phyloP scores from a whole-genome alignment of 2,797 vertebrate genomes.

The Lycodopsis pacificus region DNA sequence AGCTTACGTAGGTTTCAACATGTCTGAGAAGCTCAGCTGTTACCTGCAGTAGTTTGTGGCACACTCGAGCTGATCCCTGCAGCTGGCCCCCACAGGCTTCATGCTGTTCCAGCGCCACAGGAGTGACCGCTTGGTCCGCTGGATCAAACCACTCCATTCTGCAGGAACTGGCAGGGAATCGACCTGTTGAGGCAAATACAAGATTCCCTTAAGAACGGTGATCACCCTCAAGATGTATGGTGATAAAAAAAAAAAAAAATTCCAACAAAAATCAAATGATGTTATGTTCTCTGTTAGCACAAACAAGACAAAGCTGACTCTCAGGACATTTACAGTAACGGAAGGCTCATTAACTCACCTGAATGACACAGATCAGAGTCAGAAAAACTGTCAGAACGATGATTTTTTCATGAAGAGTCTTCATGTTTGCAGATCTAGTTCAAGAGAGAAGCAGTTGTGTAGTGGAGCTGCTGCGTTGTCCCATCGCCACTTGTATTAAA shows the following conservation, averaged over 20 bases:
- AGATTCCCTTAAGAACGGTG: neutral
- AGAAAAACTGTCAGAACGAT: slow-evolving; percentile 65
- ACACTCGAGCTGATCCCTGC: slow-evolving; percentile 81
- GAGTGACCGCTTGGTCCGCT: slow-evolving; percentile 82
- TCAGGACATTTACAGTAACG: neutral
- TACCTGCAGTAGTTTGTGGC: slow-evolving; percentile 85
- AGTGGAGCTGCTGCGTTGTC: neutral
- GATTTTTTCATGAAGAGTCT: slow-evolving; percentile 59
- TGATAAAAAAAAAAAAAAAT: neutral
- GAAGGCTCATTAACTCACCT: slow-evolving; percentile 70
- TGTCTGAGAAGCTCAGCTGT: neutral
- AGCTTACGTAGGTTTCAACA: neutral
- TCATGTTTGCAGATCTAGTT: slow-evolving; percentile 55
- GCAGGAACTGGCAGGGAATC: slow-evolving; percentile 69
- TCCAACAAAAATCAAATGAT: neutral
- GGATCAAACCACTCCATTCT: slow-evolving; percentile 73
- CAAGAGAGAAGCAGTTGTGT: slow-evolving; percentile 22
- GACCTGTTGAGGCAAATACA: slow-evolving; percentile 67
- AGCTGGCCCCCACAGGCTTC: slow-evolving; percentile 83
- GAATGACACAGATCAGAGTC: slow-evolving; percentile 65
- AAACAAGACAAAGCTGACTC: neutral
- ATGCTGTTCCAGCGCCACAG: slow-evolving; percentile 88
- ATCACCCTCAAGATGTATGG: neutral
- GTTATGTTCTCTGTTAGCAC: neutral
- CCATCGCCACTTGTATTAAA: slow-evolving; percentile 65